Evolutionary conservation across 1,140 invertebrate genomes (phyloP).

Genomic region (Pseudomyrmex pallidus): DNA sequence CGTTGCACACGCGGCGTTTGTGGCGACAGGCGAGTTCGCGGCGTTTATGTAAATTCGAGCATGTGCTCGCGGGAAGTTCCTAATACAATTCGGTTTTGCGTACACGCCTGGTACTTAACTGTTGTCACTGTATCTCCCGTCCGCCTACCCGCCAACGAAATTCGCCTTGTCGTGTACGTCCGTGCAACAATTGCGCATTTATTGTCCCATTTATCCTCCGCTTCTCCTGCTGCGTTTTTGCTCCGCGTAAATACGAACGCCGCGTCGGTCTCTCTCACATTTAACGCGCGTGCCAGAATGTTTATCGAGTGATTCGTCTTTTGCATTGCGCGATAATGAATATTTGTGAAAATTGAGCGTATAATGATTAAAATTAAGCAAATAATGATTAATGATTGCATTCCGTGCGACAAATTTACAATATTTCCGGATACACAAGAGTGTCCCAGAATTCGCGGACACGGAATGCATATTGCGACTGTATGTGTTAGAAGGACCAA

Average conservation of each 20-base stretch:
- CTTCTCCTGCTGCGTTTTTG: slow-evolving; percentile 15
- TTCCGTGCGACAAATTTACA: too few relatives aligned
- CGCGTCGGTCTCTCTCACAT: slow-evolving; percentile 9
- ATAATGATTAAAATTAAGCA: background rate
- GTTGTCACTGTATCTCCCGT: slow-evolving; percentile 63
- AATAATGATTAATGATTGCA: too few relatives aligned
- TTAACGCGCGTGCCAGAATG: background rate
- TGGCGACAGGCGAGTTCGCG: slow-evolving; percentile 66
- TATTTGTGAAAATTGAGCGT: background rate
- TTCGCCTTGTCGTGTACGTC: slow-evolving; percentile 53
- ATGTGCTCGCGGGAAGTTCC: slow-evolving; percentile 78
- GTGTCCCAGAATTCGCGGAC: too few relatives aligned
- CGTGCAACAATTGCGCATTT: slow-evolving; percentile 46
- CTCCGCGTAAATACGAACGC: slow-evolving; percentile 13
- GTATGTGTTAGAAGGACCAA: too few relatives aligned
- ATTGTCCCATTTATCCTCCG: slow-evolving; percentile 1
- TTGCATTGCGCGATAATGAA: background rate
- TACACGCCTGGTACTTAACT: slow-evolving; percentile 77
- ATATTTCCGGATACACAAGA: too few relatives aligned
- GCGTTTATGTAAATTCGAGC: slow-evolving; percentile 80
- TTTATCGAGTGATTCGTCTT: background rate
- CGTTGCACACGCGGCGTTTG: slow-evolving; percentile 41
- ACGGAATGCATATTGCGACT: too few relatives aligned
- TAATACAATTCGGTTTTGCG: slow-evolving; percentile 81
- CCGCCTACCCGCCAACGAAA: slow-evolving; percentile 45